These are phyloP conservation scores for Coptodon rendalli DNA, from an alignment of 2,113 vertebrate species.

Conservation along the genomic window DNA sequence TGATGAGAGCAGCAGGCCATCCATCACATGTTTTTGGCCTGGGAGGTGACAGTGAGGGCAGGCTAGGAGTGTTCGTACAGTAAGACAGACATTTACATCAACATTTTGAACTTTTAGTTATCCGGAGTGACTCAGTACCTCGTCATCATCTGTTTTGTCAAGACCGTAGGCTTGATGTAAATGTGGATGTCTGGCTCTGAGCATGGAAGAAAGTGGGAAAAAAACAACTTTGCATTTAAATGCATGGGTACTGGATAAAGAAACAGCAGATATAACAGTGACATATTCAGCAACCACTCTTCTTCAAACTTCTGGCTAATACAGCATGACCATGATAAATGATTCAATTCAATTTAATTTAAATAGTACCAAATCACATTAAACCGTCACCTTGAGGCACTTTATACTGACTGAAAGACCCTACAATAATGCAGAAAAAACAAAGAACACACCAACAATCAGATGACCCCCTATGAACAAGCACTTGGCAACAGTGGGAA, in stretches of 20 bases:
- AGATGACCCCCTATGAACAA: not conserved
- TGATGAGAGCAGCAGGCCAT: constrained; percentile 33
- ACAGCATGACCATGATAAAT: not conserved
- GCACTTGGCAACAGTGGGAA: not conserved
- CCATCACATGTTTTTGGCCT: constrained; percentile 36
- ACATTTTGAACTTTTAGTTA: not conserved
- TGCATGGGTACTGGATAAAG: not conserved
- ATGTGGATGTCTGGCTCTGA: not conserved
- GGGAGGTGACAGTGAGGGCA: constrained; percentile 28
- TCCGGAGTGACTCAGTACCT: not conserved
- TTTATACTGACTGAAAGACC: not conserved
- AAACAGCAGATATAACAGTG: not conserved
- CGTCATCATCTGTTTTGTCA: not conserved
- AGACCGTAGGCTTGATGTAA: not conserved
- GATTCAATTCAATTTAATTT: not conserved
- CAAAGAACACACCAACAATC: not conserved
- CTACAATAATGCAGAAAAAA: not conserved
- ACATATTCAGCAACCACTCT: not conserved
- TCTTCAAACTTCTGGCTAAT: not conserved
- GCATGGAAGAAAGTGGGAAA: not conserved
- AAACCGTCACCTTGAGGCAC: not conserved
- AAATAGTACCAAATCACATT: not conserved
- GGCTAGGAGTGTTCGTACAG: constrained; percentile 30
- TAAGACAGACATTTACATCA: constrained; percentile 3
- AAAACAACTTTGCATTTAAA: not conserved